phyloP scores from a whole-genome alignment of 2,113 vertebrate genomes.

The Rattus rattus region DNA sequence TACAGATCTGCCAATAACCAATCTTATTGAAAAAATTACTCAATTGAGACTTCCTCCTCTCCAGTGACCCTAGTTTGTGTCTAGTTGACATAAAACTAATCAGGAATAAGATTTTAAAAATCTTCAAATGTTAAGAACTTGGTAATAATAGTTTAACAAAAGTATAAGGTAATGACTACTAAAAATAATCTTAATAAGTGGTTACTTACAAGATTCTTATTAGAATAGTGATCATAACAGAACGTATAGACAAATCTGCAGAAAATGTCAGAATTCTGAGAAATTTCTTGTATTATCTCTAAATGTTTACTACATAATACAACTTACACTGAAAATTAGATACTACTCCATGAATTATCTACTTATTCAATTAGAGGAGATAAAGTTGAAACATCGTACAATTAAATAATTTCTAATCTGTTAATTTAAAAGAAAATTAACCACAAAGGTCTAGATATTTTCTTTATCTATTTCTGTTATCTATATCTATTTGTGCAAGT shows the following conservation, averaged over 20 bases:
- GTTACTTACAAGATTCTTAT: background rate
- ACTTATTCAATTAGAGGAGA: background rate
- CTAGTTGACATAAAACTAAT: too few relatives aligned
- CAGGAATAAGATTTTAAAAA: too few relatives aligned
- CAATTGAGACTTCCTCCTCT: too few relatives aligned
- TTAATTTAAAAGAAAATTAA: background rate
- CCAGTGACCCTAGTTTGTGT: too few relatives aligned
- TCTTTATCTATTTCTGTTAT: background rate
- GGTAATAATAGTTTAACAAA: background rate
- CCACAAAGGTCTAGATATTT: background rate
- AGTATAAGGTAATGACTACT: background rate
- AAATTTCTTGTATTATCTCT: background rate
- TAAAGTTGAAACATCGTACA: background rate
- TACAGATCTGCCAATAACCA: too few relatives aligned
- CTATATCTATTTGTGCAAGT: background rate
- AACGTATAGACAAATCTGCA: background rate
- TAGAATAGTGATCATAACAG: background rate
- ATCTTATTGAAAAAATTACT: too few relatives aligned
- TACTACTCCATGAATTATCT: background rate
- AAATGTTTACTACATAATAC: background rate
- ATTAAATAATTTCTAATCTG: background rate
- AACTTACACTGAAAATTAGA: background rate
- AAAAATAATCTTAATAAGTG: background rate
- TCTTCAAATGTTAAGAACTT: too few relatives aligned
- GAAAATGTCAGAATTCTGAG: background rate